These are phyloP conservation scores for Spodoptera litura DNA, from an alignment of 1,140 invertebrate genomes.

Conservation along the genomic window DNA sequence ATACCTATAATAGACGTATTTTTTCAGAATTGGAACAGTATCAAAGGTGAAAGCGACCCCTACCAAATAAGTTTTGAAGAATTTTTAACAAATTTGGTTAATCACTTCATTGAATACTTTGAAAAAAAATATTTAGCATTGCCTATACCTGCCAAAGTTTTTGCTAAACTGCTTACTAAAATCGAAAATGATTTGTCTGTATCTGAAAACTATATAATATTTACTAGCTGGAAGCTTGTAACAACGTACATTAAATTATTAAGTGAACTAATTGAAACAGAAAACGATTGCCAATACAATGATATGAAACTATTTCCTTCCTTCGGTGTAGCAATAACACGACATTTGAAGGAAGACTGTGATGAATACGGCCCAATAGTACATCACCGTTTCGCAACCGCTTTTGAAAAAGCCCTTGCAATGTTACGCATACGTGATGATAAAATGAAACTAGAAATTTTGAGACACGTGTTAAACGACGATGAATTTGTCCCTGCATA, in stretches of 20 bases:
- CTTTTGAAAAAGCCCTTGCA: constrained; percentile 42
- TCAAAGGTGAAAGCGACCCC: constrained; percentile 34
- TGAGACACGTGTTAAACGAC: constrained; percentile 54
- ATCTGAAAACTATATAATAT: constrained; percentile 56
- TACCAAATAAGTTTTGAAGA: constrained; percentile 46
- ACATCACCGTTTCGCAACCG: constrained; percentile 52
- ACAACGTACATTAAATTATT: constrained; percentile 53
- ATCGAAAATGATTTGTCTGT: constrained; percentile 56
- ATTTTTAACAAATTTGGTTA: constrained; percentile 45
- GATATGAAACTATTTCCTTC: constrained; percentile 32
- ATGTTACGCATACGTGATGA: constrained; percentile 21
- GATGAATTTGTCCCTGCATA: constrained; percentile 42
- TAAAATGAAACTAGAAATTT: not conserved
- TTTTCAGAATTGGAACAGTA: constrained; percentile 46
- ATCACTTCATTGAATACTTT: constrained; percentile 25
- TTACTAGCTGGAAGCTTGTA: constrained; percentile 58
- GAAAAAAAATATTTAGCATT: constrained; percentile 34
- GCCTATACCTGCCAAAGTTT: constrained; percentile 54
- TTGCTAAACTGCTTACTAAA: constrained; percentile 53
- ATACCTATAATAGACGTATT: constrained; percentile 54
- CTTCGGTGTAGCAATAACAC: constrained; percentile 51
- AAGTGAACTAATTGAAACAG: constrained; percentile 11
- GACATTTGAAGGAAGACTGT: constrained; percentile 60
- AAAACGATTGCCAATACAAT: constrained; percentile 17
- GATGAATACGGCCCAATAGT: constrained; percentile 58